Evolutionary conservation across 2,113 vertebrate genomes (phyloP).

Genomic region (Telmatochromis sp.): DNA sequence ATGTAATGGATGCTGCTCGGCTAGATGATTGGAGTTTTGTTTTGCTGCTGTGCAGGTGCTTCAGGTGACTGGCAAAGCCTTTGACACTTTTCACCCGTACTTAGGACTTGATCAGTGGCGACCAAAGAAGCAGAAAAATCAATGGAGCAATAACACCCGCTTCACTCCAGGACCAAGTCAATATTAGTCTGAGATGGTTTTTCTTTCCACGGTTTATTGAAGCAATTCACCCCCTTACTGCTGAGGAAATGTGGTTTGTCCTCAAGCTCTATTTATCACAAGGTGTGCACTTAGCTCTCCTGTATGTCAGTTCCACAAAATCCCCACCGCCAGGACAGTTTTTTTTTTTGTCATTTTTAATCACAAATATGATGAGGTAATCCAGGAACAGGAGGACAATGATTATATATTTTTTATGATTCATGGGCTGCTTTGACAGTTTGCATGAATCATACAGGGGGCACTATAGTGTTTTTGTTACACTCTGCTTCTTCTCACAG

Average conservation of each 20-base stretch:
- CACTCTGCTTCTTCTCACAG: background rate
- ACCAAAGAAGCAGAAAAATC: conserved; percentile 20
- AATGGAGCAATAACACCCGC: conserved; percentile 32
- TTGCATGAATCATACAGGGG: background rate
- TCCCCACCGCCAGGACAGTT: background rate
- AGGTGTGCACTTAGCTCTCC: background rate
- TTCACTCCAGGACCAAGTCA: conserved; percentile 37
- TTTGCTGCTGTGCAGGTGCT: background rate
- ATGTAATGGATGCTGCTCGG: background rate
- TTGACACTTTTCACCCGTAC: background rate
- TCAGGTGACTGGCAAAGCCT: background rate
- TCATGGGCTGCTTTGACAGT: background rate
- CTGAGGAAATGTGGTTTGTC: conserved; percentile 16
- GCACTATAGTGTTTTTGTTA: background rate
- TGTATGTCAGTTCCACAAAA: background rate
- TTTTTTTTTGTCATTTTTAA: background rate
- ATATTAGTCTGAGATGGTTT: conserved; percentile 23
- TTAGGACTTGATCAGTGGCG: background rate
- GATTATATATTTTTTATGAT: background rate
- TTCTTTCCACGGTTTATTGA: conserved; percentile 30
- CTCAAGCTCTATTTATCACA: conserved; percentile 8
- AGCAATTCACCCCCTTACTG: conserved; percentile 9
- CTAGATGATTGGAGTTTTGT: background rate
- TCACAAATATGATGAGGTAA: background rate
- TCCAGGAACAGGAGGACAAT: background rate